Conservation (phyloP, 1,140 invertebrate genomes). For the Hypothenemus hampei region DNA sequence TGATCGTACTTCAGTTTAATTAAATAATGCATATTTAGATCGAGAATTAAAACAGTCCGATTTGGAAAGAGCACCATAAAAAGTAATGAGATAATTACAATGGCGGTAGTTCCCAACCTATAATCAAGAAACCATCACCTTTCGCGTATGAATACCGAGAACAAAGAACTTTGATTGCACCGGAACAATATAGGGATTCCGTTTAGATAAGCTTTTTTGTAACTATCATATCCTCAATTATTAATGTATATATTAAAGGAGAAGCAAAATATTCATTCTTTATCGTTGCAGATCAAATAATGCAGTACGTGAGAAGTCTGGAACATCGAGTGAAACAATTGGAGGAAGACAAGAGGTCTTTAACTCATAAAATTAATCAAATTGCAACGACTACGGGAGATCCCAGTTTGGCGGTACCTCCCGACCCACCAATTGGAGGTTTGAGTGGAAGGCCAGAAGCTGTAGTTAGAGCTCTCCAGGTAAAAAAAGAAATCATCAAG, state of each 20-base stretch:
- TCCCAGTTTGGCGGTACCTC: conserved; percentile 40
- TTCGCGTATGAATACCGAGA: background rate
- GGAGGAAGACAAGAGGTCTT: conserved; percentile 70
- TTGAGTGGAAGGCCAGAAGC: conserved; percentile 72
- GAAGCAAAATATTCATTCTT: background rate
- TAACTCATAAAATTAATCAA: conserved; percentile 50
- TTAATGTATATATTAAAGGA: background rate
- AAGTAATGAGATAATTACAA: too few relatives aligned
- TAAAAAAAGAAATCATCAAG: too few relatives aligned
- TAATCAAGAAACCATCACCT: background rate
- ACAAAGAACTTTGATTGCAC: conserved; percentile 2
- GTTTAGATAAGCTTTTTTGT: too few relatives aligned
- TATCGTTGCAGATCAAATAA: conserved; percentile 60
- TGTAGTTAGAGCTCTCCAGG: conserved; percentile 81
- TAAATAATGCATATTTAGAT: too few relatives aligned
- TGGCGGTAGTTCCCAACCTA: too few relatives aligned
- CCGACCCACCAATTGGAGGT: conserved; percentile 47
- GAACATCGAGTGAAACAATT: conserved; percentile 79
- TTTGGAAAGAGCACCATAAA: too few relatives aligned
- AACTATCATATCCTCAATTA: background rate
- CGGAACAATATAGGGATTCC: too few relatives aligned
- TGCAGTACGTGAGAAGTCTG: conserved; percentile 82
- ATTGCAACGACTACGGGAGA: conserved; percentile 40
- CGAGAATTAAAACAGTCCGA: too few relatives aligned
- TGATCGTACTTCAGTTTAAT: too few relatives aligned